Percentiles rank a stretch among this genome's conserved stretches.
These are phyloP conservation scores for Cryptotermes secundus DNA, from an alignment of 1,140 invertebrate species.

Conservation along the genomic window DNA sequence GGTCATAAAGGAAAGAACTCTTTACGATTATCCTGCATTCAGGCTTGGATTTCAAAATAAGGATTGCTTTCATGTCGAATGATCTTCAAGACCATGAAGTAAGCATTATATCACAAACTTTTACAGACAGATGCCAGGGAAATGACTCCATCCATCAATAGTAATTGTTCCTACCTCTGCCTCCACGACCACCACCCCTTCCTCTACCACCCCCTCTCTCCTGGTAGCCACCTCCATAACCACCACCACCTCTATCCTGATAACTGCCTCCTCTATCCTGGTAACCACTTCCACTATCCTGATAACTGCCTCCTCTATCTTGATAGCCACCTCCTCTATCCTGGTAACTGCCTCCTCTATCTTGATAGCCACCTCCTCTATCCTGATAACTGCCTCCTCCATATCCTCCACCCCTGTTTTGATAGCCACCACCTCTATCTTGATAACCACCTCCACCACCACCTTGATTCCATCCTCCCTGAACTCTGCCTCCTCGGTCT, in stretches of 20 bases:
- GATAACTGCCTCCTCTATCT: background rate
- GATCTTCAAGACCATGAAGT: too few relatives aligned
- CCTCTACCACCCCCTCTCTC: background rate
- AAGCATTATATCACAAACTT: too few relatives aligned
- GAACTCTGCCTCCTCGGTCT: slow-evolving; percentile 9
- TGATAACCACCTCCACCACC: slow-evolving; percentile 22
- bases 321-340: slow-evolving; percentile 13
- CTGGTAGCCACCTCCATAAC: background rate
- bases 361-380: slow-evolving; percentile 19
- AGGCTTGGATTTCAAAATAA: background rate
- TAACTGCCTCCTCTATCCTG: slow-evolving; percentile 23
- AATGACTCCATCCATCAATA: background rate
- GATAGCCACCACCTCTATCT: slow-evolving; percentile 21
- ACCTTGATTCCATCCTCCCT: slow-evolving; percentile 21
- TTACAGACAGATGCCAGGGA: too few relatives aligned
- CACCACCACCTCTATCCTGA: background rate
- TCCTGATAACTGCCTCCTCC: slow-evolving; percentile 22
- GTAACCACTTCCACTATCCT: slow-evolving; percentile 23
- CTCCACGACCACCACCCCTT: background rate
- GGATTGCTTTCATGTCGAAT: background rate
- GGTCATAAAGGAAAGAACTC: too few relatives aligned
- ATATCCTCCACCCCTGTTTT: background rate
- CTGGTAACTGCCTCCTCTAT: slow-evolving; percentile 22
- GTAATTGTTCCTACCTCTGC: background rate
- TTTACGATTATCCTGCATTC: too few relatives aligned